phyloP scores from a whole-genome alignment of 2,888 invertebrate genomes.

The Vandiemenella viatica region DNA sequence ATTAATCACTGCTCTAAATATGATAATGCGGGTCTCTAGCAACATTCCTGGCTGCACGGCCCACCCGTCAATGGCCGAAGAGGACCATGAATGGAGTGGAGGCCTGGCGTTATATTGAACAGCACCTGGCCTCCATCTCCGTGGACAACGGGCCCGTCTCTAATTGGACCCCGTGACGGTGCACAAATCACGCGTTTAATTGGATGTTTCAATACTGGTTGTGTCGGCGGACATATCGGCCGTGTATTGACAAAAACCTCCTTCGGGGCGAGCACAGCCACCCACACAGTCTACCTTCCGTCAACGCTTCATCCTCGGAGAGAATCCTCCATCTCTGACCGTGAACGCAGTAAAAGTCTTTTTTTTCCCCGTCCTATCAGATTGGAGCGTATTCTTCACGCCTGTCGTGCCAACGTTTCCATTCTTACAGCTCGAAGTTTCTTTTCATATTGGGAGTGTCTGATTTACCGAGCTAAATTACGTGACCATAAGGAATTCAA shows the following conservation, averaged over 20 bases:
- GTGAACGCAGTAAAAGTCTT: too few relatives aligned
- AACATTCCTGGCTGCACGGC: too few relatives aligned
- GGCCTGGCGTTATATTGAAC: too few relatives aligned
- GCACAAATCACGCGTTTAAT: conserved; percentile 7
- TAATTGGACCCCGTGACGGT: conserved; percentile 5
- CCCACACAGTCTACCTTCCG: too few relatives aligned
- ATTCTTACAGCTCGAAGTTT: not conserved
- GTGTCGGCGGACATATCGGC: not conserved
- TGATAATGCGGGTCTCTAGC: too few relatives aligned
- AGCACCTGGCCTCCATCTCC: too few relatives aligned
- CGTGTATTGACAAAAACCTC: not conserved
- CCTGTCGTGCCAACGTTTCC: not conserved
- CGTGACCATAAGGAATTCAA: not conserved
- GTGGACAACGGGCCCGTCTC: conserved; percentile 1
- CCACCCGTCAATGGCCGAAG: not conserved
- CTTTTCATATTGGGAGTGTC: not conserved
- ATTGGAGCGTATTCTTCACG: not conserved
- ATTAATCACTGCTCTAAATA: not conserved
- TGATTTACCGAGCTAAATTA: not conserved
- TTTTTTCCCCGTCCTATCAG: too few relatives aligned
- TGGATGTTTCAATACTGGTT: conserved; percentile 7
- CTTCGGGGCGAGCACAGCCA: too few relatives aligned
- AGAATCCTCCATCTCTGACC: too few relatives aligned
- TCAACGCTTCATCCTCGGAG: too few relatives aligned
- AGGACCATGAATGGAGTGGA: not conserved